Conservation (phyloP, 2,797 vertebrate species). For the Schizopygopsis pylzovi region DNA sequence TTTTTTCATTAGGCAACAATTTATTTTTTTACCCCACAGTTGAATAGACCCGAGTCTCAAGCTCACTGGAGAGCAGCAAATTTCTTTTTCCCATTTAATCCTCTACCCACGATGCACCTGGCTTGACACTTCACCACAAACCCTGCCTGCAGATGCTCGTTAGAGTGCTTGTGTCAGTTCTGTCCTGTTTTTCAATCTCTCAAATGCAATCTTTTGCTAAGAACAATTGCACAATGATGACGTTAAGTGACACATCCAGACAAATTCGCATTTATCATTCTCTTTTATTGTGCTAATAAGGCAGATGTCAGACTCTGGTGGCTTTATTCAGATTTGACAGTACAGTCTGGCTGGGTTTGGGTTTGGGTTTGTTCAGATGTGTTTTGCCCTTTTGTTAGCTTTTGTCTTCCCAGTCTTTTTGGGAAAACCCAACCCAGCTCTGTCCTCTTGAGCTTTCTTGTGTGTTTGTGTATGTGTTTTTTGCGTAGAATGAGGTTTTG, state of each 20-base stretch:
- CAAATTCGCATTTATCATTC: slow-evolving; percentile 58
- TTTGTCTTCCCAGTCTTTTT: not conserved
- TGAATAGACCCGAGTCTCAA: slow-evolving; percentile 11
- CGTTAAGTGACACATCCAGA: slow-evolving; percentile 48
- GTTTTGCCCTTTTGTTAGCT: not conserved
- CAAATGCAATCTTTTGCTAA: slow-evolving; percentile 30
- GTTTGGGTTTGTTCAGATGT: not conserved
- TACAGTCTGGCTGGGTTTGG: slow-evolving; percentile 7
- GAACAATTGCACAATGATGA: slow-evolving; percentile 42
- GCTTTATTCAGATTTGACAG: slow-evolving; percentile 47
- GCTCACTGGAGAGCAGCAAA: slow-evolving; percentile 30
- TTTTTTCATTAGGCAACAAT: not conserved
- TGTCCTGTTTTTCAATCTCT: slow-evolving; percentile 37
- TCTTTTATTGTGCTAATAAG: slow-evolving; percentile 61
- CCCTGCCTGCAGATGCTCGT: slow-evolving; percentile 44
- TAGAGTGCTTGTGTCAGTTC: slow-evolving; percentile 33
- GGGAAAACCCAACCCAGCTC: slow-evolving; percentile 4
- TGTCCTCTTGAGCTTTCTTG: slow-evolving; percentile 30
- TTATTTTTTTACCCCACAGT: slow-evolving; percentile 12
- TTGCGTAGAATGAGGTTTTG: slow-evolving; percentile 47
- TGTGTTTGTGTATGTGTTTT: slow-evolving; percentile 35
- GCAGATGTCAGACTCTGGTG: slow-evolving; percentile 45
- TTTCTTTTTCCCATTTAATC: slow-evolving; percentile 28
- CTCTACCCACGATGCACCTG: slow-evolving; percentile 46
- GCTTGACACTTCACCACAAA: slow-evolving; percentile 43